phyloP scores from a whole-genome alignment of 1,140 invertebrate species.

The Brachionus calyciflorus region DNA sequence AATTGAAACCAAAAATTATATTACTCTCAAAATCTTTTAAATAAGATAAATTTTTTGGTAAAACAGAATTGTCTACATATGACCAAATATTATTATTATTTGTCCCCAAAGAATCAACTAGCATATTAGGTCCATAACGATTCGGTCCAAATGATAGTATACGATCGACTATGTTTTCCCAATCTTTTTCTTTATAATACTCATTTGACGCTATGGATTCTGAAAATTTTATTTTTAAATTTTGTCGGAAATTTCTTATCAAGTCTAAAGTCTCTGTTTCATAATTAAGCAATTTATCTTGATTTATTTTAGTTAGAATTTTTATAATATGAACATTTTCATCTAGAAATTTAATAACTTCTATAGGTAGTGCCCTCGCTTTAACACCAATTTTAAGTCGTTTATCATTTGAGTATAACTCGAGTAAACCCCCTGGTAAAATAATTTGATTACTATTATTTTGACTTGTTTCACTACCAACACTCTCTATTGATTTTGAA shows the following conservation, averaged over 20 bases:
- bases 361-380: constrained; percentile 40
- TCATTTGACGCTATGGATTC: constrained; percentile 60
- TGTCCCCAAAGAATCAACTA: constrained; percentile 69
- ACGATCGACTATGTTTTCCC: constrained; percentile 66
- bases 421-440: constrained; percentile 11
- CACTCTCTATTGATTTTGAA: neutral
- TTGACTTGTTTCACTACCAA: neutral
- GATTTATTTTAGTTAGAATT: constrained; percentile 8
- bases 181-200: constrained; percentile 58
- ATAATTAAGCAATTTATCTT: neutral
- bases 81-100: constrained; percentile 60
- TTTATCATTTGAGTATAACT: neutral
- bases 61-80: constrained; percentile 12
- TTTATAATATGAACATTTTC: constrained; percentile 43
- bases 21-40: constrained; percentile 54
- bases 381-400: constrained; percentile 10
- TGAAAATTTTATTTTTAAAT: constrained; percentile 68
- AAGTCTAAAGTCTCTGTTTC: constrained; percentile 58
- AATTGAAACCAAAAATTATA: constrained; percentile 88
- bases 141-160: constrained; percentile 89
- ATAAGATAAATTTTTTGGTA: constrained; percentile 48
- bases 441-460: neutral
- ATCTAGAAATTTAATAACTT: constrained; percentile 38
- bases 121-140: constrained; percentile 80
- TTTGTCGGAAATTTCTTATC: constrained; percentile 66